A percentile compares a stretch with the other conserved stretches of the same genome.
phyloP scores from a whole-genome alignment of 2,888 invertebrate genomes.

The Sphaerophoria taeniata region DNA sequence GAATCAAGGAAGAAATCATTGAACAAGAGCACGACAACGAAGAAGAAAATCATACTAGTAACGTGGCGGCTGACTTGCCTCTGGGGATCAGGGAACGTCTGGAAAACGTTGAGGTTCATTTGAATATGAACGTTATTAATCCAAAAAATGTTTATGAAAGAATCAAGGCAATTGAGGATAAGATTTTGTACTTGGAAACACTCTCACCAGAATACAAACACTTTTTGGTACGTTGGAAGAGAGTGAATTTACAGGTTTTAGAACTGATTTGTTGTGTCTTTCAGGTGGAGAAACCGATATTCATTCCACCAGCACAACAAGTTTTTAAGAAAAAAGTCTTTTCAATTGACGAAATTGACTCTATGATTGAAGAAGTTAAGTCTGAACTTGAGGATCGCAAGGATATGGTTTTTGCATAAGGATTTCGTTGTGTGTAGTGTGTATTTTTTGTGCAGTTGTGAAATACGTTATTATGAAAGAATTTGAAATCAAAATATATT shows the following conservation, averaged over 20 bases:
- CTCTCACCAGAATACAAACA: conserved; percentile 92
- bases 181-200: conserved; percentile 88
- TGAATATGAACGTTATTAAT: conserved; percentile 83
- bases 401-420: neutral
- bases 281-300: conserved; percentile 51
- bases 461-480: neutral
- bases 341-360: conserved; percentile 59
- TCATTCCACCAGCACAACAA: conserved; percentile 8
- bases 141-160: conserved; percentile 87
- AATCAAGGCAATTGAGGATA: conserved; percentile 89
- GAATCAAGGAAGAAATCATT: conserved; percentile 44
- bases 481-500: neutral
- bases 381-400: conserved; percentile 44
- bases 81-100: conserved; percentile 88
- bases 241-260: neutral
- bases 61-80: conserved; percentile 47
- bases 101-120: conserved; percentile 86
- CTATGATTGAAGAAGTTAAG: conserved; percentile 48
- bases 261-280: neutral
- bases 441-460: neutral
- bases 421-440: neutral
- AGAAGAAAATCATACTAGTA: conserved; percentile 21
- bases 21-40: conserved; percentile 47
- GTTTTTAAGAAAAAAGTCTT: conserved; percentile 48
- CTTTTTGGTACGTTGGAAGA: conserved; percentile 84